Evolutionary conservation across 2,113 vertebrate genomes (phyloP).

Genomic region (Meles meles): DNA sequence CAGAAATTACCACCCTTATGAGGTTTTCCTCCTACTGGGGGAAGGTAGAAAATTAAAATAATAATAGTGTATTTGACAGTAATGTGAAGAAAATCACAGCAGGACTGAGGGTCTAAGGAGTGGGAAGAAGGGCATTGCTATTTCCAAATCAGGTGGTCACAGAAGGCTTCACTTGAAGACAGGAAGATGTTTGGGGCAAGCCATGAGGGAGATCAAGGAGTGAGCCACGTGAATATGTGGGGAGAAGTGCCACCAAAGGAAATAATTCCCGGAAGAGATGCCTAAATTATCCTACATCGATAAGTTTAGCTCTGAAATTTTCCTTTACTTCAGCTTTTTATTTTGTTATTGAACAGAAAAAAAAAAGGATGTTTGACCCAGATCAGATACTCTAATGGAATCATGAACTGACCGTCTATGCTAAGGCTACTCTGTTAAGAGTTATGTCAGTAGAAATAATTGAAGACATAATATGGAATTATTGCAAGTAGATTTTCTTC

Average conservation of each 20-base stretch:
- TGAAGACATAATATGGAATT: background rate
- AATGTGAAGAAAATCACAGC: background rate
- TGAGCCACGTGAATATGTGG: background rate
- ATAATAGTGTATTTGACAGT: background rate
- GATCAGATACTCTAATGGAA: background rate
- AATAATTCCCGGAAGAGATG: background rate
- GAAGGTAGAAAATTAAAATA: background rate
- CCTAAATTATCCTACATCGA: background rate
- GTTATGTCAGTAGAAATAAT: background rate
- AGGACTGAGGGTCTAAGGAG: background rate
- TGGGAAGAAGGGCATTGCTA: background rate
- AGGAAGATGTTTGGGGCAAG: background rate
- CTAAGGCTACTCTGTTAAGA: background rate
- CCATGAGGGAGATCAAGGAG: background rate
- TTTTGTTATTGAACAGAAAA: slow-evolving; percentile 7
- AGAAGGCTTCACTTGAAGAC: background rate
- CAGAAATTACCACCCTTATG: background rate
- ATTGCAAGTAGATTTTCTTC: background rate
- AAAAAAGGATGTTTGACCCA: background rate
- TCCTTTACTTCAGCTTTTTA: background rate
- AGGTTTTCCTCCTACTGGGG: background rate
- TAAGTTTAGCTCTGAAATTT: background rate
- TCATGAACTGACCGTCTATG: background rate
- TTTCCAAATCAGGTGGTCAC: background rate
- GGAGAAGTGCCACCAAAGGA: background rate